Conservation (phyloP, 1,140 invertebrate species). For the Hermatobates lingyangjiaoensis region DNA sequence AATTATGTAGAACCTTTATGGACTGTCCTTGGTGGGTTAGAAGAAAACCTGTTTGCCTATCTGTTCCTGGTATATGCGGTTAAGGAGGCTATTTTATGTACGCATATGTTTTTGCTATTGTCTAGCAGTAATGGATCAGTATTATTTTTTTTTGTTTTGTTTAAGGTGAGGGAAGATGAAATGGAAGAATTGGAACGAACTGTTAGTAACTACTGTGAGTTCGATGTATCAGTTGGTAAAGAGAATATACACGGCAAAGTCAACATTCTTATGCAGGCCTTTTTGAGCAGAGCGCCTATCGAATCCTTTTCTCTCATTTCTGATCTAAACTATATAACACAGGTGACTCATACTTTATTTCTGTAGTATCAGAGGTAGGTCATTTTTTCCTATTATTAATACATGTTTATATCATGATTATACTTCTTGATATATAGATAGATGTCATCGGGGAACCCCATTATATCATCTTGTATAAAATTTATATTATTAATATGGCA, state of each 20-base stretch:
- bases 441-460: no score
- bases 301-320: slow-evolving; percentile 80
- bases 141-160: no score
- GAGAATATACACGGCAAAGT: slow-evolving; percentile 92
- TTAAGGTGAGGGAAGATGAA: slow-evolving; percentile 82
- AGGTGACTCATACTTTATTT: slow-evolving; percentile 41
- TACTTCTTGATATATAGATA: no score
- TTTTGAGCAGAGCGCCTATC: slow-evolving; percentile 57
- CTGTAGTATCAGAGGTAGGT: background rate
- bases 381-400: slow-evolving; percentile 5
- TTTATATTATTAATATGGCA: no score
- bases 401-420: background rate
- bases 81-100: no score
- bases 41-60: no score
- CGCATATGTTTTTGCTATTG: no score
- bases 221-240: slow-evolving; percentile 53
- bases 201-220: slow-evolving; percentile 45
- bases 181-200: slow-evolving; percentile 70
- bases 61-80: no score
- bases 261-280: slow-evolving; percentile 88
- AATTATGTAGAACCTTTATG: no score
- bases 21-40: no score
- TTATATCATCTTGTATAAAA: no score
- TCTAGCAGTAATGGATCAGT: no score
- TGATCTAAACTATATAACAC: slow-evolving; percentile 81